Evolutionary conservation across 2,797 vertebrate species (phyloP), one percentile per base, ranked within the genome.

Genomic region (Hydrolagus colliei): DNA sequence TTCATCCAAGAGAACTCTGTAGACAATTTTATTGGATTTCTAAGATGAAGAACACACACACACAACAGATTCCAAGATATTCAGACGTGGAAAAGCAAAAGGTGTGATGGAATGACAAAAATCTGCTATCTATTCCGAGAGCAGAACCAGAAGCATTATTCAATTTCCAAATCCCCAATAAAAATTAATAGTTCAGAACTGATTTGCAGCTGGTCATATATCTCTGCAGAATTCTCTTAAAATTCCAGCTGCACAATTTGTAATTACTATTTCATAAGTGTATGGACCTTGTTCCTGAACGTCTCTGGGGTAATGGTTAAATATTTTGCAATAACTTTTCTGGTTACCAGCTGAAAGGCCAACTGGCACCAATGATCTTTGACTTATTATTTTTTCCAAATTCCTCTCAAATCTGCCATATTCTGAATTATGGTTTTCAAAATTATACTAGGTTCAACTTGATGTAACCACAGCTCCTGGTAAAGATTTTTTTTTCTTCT

Each of bases 71-170:
- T 77, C 75, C 10, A 61, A 77, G 20, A 9, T 59, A 77, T 61
- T 77, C n/a, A 20, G 61, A 59, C 41, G 20, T 61, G 52, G 41
- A 77, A 77, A 35, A 76, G 20, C 27, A 10, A 77, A 59, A 77
- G 41, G 75, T 77, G 75, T n/a, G 75, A 77, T 59, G 18, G 75
- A 77, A 59, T 77, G n/a, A 61, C 9, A 77, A 77, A 27, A 77
- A n/a, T 77, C 20, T 9, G 52, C 20, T 16, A 61, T 77, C 61
- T 77, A 27, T 52, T 77, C 75, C 75, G 59, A 77, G 10, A 77
- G 59, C 75, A 77, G n/a, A n/a, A 61, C 52, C 52, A 11, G 61
- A 20, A n/a, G 18, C n/a, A 77, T 61, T 61, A 77, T n/a, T 59
- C 75, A 22, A n/a, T 10, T 77, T 59, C 35, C 75, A n/a, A 61